Conservation (phyloP, 1,140 invertebrate genomes). For the Oncopodura yosiiana region DNA sequence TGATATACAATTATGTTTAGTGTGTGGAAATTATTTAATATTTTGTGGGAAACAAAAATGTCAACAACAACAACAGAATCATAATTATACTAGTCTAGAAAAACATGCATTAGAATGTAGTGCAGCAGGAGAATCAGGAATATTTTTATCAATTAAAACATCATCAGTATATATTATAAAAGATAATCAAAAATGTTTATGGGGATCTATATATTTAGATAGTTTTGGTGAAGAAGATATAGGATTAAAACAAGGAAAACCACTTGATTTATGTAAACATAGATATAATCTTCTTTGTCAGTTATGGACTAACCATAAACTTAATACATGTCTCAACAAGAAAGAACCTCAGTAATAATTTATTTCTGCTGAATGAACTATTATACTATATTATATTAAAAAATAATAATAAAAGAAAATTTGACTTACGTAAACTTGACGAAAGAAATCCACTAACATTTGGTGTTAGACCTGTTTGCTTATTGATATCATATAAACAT, state of each 20-base stretch:
- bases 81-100: slow-evolving; percentile 14
- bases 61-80: background rate
- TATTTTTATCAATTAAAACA: slow-evolving; percentile 45
- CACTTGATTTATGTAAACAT: slow-evolving; percentile 43
- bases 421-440: too few species aligned
- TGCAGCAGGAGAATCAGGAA: slow-evolving; percentile 42
- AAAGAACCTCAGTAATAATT: too few species aligned
- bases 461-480: too few species aligned
- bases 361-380: too few species aligned
- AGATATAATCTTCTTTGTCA: slow-evolving; percentile 43
- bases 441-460: too few species aligned
- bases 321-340: too few species aligned
- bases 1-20: slow-evolving; percentile 8
- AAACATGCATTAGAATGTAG: slow-evolving; percentile 46
- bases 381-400: too few species aligned
- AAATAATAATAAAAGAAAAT: too few species aligned
- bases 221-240: slow-evolving; percentile 48
- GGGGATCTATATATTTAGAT: slow-evolving; percentile 49
- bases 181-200: slow-evolving; percentile 43
- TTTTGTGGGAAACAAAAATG: slow-evolving; percentile 13
- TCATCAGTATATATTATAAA: slow-evolving; percentile 44
- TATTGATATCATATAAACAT: too few species aligned
- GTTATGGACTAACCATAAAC: slow-evolving; percentile 46
- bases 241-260: slow-evolving; percentile 47
- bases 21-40: slow-evolving; percentile 16